A percentile compares a stretch with the other conserved stretches of the same genome.
Conservation (phyloP, 2,888 invertebrate species). For the Andrena camellia region DNA sequence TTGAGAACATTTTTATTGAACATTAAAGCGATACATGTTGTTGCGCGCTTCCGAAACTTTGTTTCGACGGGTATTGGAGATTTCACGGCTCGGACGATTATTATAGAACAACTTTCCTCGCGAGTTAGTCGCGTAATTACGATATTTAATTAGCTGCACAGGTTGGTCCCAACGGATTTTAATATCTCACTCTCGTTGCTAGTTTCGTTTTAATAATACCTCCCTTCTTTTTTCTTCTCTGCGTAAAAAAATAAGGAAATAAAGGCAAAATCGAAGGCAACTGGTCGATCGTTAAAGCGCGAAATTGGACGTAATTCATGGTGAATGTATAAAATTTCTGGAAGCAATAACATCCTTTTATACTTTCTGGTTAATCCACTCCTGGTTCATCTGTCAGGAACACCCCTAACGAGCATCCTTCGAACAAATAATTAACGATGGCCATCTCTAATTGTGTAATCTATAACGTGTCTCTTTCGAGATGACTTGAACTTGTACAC, state of each 20-base stretch:
- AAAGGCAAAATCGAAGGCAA: slow-evolving; percentile 55
- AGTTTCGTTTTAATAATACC: slow-evolving; percentile 24
- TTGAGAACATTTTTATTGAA: slow-evolving; percentile 34
- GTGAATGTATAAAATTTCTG: slow-evolving; percentile 17
- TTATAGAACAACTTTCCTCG: slow-evolving; percentile 37
- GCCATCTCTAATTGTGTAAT: slow-evolving; percentile 3
- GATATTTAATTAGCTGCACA: slow-evolving; percentile 59
- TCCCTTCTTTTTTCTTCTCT: not conserved
- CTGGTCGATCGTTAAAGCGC: slow-evolving; percentile 57
- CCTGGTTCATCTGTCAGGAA: slow-evolving; percentile 12
- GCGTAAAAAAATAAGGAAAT: slow-evolving; percentile 41
- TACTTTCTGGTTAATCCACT: not conserved
- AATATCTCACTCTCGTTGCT: slow-evolving; percentile 39
- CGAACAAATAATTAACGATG: slow-evolving; percentile 58
- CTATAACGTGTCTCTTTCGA: slow-evolving; percentile 10
- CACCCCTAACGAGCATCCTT: slow-evolving; percentile 50
- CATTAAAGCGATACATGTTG: slow-evolving; percentile 33
- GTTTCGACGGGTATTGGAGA: slow-evolving; percentile 14
- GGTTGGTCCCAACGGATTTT: slow-evolving; percentile 64
- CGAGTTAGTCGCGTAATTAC: slow-evolving; percentile 51
- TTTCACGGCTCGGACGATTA: slow-evolving; percentile 28
- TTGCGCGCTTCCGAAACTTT: slow-evolving; percentile 18
- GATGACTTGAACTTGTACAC: slow-evolving; percentile 76
- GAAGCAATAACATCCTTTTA: slow-evolving; percentile 12
- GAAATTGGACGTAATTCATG: slow-evolving; percentile 39